These are phyloP conservation scores for Drosophila carrolli DNA, from an alignment of 1,140 invertebrate species.

Conservation along the genomic window DNA sequence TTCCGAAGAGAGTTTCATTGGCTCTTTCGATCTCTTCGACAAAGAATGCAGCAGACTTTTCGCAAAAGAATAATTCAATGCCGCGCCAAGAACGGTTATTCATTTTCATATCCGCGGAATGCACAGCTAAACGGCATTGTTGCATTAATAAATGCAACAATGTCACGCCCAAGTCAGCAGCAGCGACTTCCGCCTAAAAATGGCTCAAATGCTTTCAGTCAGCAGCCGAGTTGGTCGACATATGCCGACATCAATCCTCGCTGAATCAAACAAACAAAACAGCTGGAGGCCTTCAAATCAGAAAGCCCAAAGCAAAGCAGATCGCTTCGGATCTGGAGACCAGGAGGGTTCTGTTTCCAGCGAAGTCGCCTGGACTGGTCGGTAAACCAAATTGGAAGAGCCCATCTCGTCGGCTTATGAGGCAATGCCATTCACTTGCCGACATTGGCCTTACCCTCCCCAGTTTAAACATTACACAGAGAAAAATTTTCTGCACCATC, in stretches of 20 bases:
- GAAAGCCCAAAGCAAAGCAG: conserved; percentile 18
- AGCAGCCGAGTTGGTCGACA: conserved; percentile 41
- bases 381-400: conserved; percentile 32
- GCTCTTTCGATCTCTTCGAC: conserved; percentile 17
- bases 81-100: conserved; percentile 54
- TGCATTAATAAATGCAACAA: conserved; percentile 81
- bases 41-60: conserved; percentile 8
- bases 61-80: conserved; percentile 41
- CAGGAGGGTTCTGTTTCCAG: conserved; percentile 8
- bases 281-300: conserved; percentile 57
- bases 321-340: conserved; percentile 5
- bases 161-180: conserved; percentile 74
- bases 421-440: conserved; percentile 69
- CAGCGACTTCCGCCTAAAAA: conserved; percentile 53
- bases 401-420: conserved; percentile 38
- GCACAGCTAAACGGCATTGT: conserved; percentile 67
- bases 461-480: conserved; percentile 22
- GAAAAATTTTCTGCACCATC: conserved; percentile 3
- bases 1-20: neutral
- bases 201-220: conserved; percentile 66
- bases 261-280: conserved; percentile 65
- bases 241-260: conserved; percentile 57
- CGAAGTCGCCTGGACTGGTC: conserved; percentile 25
- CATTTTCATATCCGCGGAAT: conserved; percentile 72
- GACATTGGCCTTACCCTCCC: conserved; percentile 51